Evolutionary conservation across 2,797 vertebrate species (phyloP), one percentile per base, ranked within the genome.

Genomic region (Peromyscus melanophrys): DNA sequence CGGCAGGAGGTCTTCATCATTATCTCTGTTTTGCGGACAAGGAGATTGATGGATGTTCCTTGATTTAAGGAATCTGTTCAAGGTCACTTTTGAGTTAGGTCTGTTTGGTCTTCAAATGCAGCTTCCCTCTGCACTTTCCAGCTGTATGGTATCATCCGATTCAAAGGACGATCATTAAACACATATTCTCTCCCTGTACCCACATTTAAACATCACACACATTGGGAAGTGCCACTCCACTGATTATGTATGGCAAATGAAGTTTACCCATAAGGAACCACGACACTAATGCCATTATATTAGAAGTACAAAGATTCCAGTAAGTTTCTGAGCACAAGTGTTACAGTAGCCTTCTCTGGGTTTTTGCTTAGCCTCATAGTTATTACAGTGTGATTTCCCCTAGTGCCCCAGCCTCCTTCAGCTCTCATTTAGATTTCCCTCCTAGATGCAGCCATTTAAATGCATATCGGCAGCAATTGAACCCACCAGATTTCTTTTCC

Each of bases 381-480:
- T 97, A 98, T 96, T 98, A 93, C 67, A 23, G 73, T 0, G 0
- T 61, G 84, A 83, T 97, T 97, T 94, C 52, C 94, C 87, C 93
- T 92, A 93, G 86, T 95, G 96, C 81, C 93, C 95, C 96, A 92
- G 97, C 87, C 89, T 98, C 96, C 91, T 95, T 96, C 67, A 65
- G 77, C 95, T 96, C 94, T 97, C 97, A 97, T 96, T 97, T 98
- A 96, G 95, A 95, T 91, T 97, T 96, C 59, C 93, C 57, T 97
- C 49, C 67, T 96, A 95, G 97, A 97, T 95, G 73, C 37, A 86
- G 96, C 95, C 94, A 96, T 98, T 97, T 98, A 98, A 97, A 98
- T 97, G 98, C 98, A 97, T 97, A 97, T 97, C 34, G 2, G 87
- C 83, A 93, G 94, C 95, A 92, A 96, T 43, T 55, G 97, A 92